These are phyloP conservation scores for Drosophila murphyi DNA, from an alignment of 1,140 invertebrate species.

Conservation along the genomic window DNA sequence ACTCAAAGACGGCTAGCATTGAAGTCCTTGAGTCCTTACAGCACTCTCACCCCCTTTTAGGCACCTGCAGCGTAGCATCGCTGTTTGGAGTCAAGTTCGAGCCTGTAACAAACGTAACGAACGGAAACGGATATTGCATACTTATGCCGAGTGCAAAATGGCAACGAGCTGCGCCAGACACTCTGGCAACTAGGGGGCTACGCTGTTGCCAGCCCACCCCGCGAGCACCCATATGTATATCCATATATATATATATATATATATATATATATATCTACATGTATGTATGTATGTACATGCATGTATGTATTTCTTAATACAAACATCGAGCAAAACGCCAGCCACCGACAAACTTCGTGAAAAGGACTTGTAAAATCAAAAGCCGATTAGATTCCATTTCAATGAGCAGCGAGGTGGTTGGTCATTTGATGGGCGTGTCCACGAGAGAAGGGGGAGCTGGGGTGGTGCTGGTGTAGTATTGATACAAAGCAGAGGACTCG, in stretches of 20 bases:
- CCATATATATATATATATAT: conserved; percentile 6
- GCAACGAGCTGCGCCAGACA: conserved; percentile 59
- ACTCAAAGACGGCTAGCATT: conserved; percentile 61
- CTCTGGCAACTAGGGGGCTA: conserved; percentile 17
- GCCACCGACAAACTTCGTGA: conserved; percentile 72
- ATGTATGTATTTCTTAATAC: conserved; percentile 34
- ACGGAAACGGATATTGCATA: conserved; percentile 82
- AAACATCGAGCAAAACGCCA: conserved; percentile 51
- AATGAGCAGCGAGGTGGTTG: conserved; percentile 78
- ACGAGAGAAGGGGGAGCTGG: background rate
- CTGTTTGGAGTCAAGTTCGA: conserved; percentile 52
- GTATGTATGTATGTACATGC: conserved; percentile 3
- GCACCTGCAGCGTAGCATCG: conserved; percentile 8
- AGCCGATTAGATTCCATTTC: conserved; percentile 82
- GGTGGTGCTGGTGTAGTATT: background rate
- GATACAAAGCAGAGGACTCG: conserved; percentile 39
- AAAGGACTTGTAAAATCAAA: conserved; percentile 82
- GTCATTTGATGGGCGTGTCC: conserved; percentile 69
- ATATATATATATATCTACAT: background rate
- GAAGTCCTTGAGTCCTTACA: conserved; percentile 40
- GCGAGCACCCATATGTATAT: conserved; percentile 1
- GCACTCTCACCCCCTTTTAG: background rate
- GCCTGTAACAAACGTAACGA: conserved; percentile 75
- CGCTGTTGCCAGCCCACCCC: background rate
- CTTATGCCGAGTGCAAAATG: conserved; percentile 78